Evolutionary conservation across 2,113 vertebrate genomes (phyloP).

Genomic region (Peromyscus polionotus): DNA sequence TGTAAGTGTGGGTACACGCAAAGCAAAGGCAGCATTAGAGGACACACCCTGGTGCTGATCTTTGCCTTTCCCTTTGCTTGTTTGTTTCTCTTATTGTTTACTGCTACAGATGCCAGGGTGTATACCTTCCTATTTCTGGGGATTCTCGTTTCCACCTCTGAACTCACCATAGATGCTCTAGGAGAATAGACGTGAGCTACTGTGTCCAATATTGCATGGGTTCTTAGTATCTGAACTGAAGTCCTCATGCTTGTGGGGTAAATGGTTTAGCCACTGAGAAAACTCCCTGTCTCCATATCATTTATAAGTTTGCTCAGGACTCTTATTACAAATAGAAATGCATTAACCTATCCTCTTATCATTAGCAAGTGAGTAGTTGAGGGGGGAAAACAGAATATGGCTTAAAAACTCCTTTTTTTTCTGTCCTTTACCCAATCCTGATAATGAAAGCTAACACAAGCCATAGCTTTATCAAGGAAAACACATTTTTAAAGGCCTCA

Average conservation of each 20-base stretch:
- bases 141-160: neutral
- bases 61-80: neutral
- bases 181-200: neutral
- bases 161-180: neutral
- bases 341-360: neutral
- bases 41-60: neutral
- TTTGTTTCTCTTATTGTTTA: neutral
- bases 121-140: too few relatives aligned
- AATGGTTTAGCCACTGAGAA: neutral
- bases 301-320: neutral
- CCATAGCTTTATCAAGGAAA: neutral
- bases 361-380: neutral
- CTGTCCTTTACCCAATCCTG: neutral
- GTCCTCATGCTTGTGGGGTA: neutral
- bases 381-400: neutral
- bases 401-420: neutral
- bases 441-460: neutral
- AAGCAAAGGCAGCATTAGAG: neutral
- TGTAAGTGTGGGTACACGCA: neutral
- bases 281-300: neutral
- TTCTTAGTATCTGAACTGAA: neutral
- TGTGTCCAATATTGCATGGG: neutral
- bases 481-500: neutral
- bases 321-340: conserved; percentile 35
- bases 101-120: neutral